Conservation (phyloP, 2,797 vertebrate genomes). For the Gallirallus australis region DNA sequence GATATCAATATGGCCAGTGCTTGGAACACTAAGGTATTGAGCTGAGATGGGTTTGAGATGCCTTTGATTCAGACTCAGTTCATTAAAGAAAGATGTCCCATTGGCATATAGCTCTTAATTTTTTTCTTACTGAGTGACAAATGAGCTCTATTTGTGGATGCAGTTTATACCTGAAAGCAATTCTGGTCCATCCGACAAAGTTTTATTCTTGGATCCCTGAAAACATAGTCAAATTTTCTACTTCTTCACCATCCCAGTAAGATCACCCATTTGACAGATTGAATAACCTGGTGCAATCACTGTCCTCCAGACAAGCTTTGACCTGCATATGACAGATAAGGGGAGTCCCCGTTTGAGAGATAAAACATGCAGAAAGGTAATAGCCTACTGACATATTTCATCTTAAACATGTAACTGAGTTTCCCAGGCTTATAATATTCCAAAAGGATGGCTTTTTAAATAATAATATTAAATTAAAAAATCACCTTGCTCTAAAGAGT, state of each 20-base stretch:
- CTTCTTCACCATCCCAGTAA: background rate
- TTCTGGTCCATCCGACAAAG: background rate
- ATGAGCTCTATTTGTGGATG: background rate
- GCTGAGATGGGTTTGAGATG: background rate
- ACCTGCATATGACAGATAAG: background rate
- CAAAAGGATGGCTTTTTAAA: background rate
- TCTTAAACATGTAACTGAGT: background rate
- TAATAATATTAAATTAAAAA: background rate
- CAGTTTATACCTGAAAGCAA: background rate
- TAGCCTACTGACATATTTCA: background rate
- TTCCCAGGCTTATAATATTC: background rate
- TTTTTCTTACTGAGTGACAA: background rate
- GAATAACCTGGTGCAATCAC: background rate
- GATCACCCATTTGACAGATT: rapidly evolving
- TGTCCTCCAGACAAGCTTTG: background rate
- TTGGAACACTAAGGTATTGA: background rate
- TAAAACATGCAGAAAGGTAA: background rate
- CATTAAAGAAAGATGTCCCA: background rate
- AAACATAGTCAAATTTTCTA: background rate
- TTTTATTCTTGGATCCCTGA: background rate
- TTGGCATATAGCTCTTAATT: background rate
- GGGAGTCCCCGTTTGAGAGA: background rate
- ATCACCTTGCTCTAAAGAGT: background rate
- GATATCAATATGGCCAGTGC: background rate
- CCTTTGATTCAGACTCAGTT: background rate